Base-by-base conservation (phyloP, 2,888 invertebrate genomes). In the Mallateleia sp. region DNA sequence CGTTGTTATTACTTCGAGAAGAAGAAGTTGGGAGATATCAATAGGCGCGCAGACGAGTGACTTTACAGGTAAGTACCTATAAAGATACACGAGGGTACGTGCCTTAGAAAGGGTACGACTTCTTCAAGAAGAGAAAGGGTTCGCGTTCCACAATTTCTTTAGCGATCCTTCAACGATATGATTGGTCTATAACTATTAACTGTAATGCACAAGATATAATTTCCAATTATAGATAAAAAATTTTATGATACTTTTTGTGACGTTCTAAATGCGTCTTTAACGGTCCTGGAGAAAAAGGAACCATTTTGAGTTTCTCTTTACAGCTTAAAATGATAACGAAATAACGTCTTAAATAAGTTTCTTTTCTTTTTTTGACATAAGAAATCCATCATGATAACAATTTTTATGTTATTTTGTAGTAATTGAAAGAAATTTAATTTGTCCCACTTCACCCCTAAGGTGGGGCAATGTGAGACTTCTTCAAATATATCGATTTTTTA, bases 201-300 rank as follows among this genome's bases (percentile, higher is more conserved):
- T 45, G 47, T 58, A 67, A 60, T 69, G 47, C 24, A 25, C 50
- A 60, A 67, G 78, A 67, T 67, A 69, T 69, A 67, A 78, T 78
- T 78, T 78, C 78, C 67, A 78, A 78, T 78, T 78, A 78, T 22
- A 60, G 34, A 50, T 67, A 78, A 77, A 67, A 78, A 69, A 60
- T 47, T 66, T 32, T 78, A 78, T 60, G 78, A 25, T 67, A 34
- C 58, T 58, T 78, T 78, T 78, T 78, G 66, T n/a, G n/a, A n/a
- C n/a, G n/a, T n/a, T n/a, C n/a, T n/a, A n/a, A n/a, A n/a, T n/a
- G n/a, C n/a, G n/a, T n/a, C n/a, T n/a, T n/a, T n/a, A n/a, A n/a
- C n/a, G n/a, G n/a, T n/a, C n/a, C n/a, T n/a, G n/a, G n/a, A n/a
- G n/a, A n/a, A n/a, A n/a, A n/a, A n/a, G n/a, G n/a, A n/a, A n/a